These are phyloP conservation scores for Stigmatopora argus DNA, from an alignment of 2,113 vertebrate genomes.

Conservation along the genomic window DNA sequence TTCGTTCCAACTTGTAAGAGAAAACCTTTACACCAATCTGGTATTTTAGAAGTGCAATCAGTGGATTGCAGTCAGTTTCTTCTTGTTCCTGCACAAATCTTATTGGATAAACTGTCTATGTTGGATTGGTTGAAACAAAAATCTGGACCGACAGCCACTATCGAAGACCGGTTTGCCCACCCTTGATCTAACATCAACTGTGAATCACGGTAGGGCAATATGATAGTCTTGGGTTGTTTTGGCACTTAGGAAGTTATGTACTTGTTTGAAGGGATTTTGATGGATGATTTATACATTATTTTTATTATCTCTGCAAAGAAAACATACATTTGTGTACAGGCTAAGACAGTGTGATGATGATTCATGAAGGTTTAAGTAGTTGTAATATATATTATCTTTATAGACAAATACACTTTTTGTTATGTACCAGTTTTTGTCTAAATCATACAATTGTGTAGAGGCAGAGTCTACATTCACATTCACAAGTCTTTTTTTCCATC, in stretches of 20 bases:
- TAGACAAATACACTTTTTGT: neutral
- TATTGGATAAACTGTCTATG: no score
- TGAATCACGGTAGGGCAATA: no score
- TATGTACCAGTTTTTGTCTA: conserved; percentile 28
- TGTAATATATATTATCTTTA: neutral
- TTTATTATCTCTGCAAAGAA: neutral
- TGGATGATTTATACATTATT: neutral
- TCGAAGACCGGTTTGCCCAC: no score
- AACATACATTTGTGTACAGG: neutral
- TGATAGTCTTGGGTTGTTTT: no score
- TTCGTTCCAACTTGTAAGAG: no score
- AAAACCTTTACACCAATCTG: no score
- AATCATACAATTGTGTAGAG: conserved; percentile 20
- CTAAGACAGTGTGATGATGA: neutral
- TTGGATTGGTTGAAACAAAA: no score
- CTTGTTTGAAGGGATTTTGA: neutral
- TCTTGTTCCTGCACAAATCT: no score
- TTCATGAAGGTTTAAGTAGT: neutral
- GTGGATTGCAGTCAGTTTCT: no score
- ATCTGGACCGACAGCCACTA: no score
- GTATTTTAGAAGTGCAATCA: no score
- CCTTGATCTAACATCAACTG: no score
- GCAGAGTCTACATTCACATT: conserved; percentile 29
- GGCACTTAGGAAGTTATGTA: neutral
- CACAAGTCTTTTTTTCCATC: conserved; percentile 13